These are phyloP conservation scores for Anguilla obscura DNA, from an alignment of 2,797 vertebrate species.

Conservation along the genomic window DNA sequence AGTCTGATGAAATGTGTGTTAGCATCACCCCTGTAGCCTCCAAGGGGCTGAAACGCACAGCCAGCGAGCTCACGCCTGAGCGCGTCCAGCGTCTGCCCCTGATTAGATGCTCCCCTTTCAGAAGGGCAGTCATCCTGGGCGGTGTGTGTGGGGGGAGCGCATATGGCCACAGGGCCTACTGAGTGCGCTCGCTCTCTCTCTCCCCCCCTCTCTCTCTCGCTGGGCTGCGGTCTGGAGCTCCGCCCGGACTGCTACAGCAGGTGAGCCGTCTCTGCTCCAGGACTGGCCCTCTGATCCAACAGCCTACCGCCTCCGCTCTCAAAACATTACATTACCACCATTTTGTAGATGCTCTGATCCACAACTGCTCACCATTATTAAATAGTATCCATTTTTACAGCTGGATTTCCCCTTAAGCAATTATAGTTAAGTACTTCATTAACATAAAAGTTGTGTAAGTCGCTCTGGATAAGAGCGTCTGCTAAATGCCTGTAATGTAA, in stretches of 20 bases:
- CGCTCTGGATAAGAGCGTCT: too few species aligned
- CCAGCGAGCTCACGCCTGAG: not conserved
- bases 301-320: not conserved
- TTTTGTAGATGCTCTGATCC: too few species aligned
- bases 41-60: not conserved
- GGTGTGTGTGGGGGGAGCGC: not conserved
- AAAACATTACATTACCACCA: too few species aligned
- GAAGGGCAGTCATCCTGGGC: not conserved
- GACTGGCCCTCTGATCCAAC: not conserved
- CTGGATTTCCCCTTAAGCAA: too few species aligned
- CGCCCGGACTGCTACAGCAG: not conserved
- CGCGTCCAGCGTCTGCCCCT: not conserved
- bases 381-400: too few species aligned
- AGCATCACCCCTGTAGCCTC: not conserved
- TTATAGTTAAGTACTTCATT: too few species aligned
- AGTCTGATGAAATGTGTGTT: not conserved
- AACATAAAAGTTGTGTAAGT: too few species aligned
- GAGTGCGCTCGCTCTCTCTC: not conserved
- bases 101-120: not conserved
- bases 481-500: too few species aligned
- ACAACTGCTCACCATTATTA: too few species aligned
- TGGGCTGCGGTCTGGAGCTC: not conserved
- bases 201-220: not conserved
- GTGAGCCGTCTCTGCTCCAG: not conserved
- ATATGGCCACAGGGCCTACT: not conserved